A percentile compares a stretch with the other conserved stretches of the same genome.
Evolutionary conservation across 2,888 invertebrate genomes (phyloP).

Genomic region (Pristionchus maxplancki): DNA sequence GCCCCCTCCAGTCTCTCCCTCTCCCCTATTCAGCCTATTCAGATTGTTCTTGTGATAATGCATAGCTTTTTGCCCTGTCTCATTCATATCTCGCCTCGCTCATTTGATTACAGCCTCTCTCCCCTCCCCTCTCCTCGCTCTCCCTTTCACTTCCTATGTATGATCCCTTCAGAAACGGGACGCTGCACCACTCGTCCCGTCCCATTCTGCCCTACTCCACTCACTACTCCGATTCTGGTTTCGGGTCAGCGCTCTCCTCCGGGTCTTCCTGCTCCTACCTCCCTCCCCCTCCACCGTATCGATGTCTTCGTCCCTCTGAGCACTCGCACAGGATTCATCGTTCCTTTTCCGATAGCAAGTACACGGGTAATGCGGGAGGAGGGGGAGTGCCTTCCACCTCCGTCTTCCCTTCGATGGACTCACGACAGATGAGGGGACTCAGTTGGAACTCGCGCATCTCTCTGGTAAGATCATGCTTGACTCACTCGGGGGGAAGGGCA

Average conservation of each 20-base stretch:
- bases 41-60: conserved; percentile 2
- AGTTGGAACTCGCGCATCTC: conserved; percentile 53
- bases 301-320: conserved; percentile 54
- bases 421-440: conserved; percentile 51
- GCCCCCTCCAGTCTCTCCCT: background rate
- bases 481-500: background rate
- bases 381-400: conserved; percentile 50
- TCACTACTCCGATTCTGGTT: conserved; percentile 76
- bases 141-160: conserved; percentile 46
- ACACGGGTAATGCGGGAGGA: conserved; percentile 58
- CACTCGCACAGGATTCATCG: conserved; percentile 72
- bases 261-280: conserved; percentile 72
- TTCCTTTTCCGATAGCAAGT: conserved; percentile 72
- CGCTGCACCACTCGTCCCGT: conserved; percentile 60
- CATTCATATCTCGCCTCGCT: background rate
- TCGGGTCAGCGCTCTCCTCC: conserved; percentile 71
- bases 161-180: conserved; percentile 55
- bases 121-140: background rate
- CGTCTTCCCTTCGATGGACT: conserved; percentile 53
- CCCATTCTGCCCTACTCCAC: conserved; percentile 71
- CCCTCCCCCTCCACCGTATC: conserved; percentile 76
- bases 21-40: conserved; percentile 9
- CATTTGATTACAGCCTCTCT: conserved; percentile 37
- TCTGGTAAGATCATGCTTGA: conserved; percentile 46
- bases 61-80: conserved; percentile 22